phyloP scores from a whole-genome alignment of 2,888 invertebrate genomes.

The Dryomyza anilis region DNA sequence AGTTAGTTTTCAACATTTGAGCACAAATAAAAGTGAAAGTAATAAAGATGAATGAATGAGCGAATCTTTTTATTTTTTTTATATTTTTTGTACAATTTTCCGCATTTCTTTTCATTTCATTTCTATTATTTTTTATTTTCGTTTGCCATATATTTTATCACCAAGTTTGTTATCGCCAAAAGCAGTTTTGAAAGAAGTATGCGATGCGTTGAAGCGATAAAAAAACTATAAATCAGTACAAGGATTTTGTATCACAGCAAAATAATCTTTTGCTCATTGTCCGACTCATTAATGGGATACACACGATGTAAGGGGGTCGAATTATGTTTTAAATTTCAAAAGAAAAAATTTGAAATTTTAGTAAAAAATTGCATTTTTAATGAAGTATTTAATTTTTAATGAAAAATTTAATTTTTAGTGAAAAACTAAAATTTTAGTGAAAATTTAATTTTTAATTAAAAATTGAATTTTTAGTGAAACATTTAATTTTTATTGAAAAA shows the following conservation, averaged over 20 bases:
- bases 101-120: neutral
- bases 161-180: constrained; percentile 22
- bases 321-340: no score
- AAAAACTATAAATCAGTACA: constrained; percentile 24
- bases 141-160: constrained; percentile 14
- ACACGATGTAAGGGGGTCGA: no score
- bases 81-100: neutral
- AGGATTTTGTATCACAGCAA: no score
- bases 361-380: no score
- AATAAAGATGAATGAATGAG: constrained; percentile 16
- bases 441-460: no score
- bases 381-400: no score
- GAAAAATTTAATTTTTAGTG: no score
- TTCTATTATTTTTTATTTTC: neutral
- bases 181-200: constrained; percentile 20
- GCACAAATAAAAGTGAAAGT: constrained; percentile 23
- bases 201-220: constrained; percentile 24
- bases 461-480: no score
- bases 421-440: no score
- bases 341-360: no score
- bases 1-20: constrained; percentile 1
- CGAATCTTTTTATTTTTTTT: neutral
- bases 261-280: no score
- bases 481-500: no score
- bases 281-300: neutral